Evolutionary conservation across 2,797 vertebrate genomes (phyloP), one percentile per base, ranked within the genome.

Genomic region (Uromys caudimaculatus): DNA sequence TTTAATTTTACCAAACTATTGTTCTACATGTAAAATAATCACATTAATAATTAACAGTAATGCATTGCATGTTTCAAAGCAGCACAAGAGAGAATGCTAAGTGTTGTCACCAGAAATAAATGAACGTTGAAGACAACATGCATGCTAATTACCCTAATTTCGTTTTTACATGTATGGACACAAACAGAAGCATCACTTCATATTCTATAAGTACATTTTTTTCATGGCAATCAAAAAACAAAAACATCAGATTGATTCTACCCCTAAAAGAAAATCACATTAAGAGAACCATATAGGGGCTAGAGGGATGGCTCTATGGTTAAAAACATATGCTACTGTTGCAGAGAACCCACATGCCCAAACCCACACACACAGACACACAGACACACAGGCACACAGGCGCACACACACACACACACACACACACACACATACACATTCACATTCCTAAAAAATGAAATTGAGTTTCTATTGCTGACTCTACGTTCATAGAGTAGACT

Each of bases 1-100:
- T 89, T 95, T 95, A 92, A 96, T 95, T 96, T 96, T 92, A 94
- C 91, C 78, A 94, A 86, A 92, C 29, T 85, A 50, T 83, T 92
- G 12, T 93, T 89, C 60, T 67, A 10, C 56, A 29, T 67, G 16
- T 91, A 85, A 94, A 11, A 94, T 77, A 88, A 93, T 91, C 73
- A 75, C 44, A 75, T 85, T 44, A 90, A 41, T 54, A 54, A 69
- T 69, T 81, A 95, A 41, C 24, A 81, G 16, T 32, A 50, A 35
- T 54, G 17, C 16, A 41, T 54, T 38, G 35, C 14, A 9, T 54
- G 29, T 54, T 69, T 67, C 16, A 50, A 38, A 75, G 32, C 14
- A 13, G 13, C 13, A 21, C 35, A 81, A 69, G 60, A 52, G 24
- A 52, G 6, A 64, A 90, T 67, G 38, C 41, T 90, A 10, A 54